Conservation (phyloP, 92 coral and sea anemone genomes). For the Micromussa lordhowensis region DNA sequence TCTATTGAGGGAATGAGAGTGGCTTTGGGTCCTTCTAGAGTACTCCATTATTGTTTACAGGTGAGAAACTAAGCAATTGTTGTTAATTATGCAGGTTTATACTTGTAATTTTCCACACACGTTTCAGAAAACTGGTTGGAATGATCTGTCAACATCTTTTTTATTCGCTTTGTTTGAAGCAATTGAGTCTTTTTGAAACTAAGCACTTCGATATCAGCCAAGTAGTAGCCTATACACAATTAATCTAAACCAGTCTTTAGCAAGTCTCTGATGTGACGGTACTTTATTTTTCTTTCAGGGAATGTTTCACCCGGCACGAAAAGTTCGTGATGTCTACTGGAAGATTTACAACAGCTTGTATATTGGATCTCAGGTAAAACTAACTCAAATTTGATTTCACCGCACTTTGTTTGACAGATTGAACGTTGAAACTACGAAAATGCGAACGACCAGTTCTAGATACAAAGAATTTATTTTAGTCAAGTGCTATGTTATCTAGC, state of each 20-base stretch:
- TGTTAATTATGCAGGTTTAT: background rate
- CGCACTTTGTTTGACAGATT: no score
- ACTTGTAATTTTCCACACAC: no score
- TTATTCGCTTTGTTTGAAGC: no score
- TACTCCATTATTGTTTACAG: slow-evolving; percentile 96
- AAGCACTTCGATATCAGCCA: no score
- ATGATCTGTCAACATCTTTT: no score
- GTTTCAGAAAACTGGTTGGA: no score
- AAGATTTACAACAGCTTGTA: slow-evolving; percentile 97
- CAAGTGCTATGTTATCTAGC: no score
- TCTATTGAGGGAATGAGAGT: slow-evolving; percentile 97
- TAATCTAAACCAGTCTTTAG: background rate
- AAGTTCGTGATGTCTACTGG: slow-evolving; percentile 99
- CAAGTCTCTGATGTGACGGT: background rate
- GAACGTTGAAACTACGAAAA: no score
- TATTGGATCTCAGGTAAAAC: slow-evolving; percentile 96
- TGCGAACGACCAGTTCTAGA: no score
- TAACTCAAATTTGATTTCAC: background rate
- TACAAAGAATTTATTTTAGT: no score
- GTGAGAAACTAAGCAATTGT: slow-evolving; percentile 36
- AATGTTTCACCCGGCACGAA: slow-evolving; percentile 98
- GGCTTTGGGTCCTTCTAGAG: slow-evolving; percentile 91
- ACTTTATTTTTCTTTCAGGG: slow-evolving; percentile 65
- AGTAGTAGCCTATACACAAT: background rate
- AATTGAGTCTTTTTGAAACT: no score